These are phyloP conservation scores for Tauraco erythrolophus DNA, from an alignment of 2,113 vertebrate genomes.

Conservation along the genomic window DNA sequence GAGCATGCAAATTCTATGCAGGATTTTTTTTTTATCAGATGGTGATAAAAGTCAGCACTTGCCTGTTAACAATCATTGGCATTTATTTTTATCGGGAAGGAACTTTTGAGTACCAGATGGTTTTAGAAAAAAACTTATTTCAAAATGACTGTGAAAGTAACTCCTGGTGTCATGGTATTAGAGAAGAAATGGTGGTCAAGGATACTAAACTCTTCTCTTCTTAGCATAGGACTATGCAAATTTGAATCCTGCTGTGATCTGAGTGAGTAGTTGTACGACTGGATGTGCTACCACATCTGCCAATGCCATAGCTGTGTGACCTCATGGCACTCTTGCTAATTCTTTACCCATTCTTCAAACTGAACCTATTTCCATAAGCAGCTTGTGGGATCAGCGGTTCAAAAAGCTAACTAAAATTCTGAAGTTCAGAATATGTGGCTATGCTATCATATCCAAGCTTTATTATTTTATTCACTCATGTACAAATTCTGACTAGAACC, in stretches of 20 bases:
- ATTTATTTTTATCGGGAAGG: background rate
- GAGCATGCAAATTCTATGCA: background rate
- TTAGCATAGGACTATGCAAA: background rate
- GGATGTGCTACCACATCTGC: accelerated
- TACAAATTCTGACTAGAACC: background rate
- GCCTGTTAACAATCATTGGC: background rate
- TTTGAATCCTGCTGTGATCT: background rate
- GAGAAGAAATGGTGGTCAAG: background rate
- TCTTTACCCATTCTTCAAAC: background rate
- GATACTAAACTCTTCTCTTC: background rate
- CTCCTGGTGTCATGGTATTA: background rate
- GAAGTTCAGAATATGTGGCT: background rate
- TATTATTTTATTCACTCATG: background rate
- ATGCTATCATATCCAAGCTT: background rate
- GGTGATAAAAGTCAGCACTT: background rate
- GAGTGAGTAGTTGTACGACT: background rate
- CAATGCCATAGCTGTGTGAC: background rate
- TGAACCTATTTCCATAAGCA: background rate
- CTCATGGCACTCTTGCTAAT: background rate
- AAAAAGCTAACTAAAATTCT: background rate
- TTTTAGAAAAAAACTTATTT: background rate
- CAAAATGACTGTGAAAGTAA: background rate
- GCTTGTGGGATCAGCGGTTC: background rate
- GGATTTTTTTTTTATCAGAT: background rate
- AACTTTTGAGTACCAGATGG: background rate